Conservation (phyloP, 2,113 vertebrate species). For the Hippocampus barbouri region DNA sequence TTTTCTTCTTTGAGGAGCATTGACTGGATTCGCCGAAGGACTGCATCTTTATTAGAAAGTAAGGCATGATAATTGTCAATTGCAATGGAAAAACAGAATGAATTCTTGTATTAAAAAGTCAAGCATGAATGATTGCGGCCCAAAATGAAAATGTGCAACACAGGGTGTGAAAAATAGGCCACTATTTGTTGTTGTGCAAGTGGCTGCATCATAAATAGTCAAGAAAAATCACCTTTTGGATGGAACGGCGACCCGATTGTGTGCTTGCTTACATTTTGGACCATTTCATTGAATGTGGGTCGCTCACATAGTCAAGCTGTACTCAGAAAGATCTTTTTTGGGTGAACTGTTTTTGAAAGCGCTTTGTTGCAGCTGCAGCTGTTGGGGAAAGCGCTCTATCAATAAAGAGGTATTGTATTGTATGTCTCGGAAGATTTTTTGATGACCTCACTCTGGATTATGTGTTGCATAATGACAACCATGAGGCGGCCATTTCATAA, state of each 20-base stretch:
- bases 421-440: too few species aligned
- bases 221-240: not conserved
- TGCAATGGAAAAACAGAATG: not conserved
- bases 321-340: not conserved
- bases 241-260: not conserved
- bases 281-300: not conserved
- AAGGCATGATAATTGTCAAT: not conserved
- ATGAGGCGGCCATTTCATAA: too few species aligned
- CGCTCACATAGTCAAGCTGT: not conserved
- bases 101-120: not conserved
- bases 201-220: not conserved
- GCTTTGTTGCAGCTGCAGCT: too few species aligned
- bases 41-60: too few species aligned
- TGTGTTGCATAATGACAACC: too few species aligned
- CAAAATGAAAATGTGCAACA: not conserved
- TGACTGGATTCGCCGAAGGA: too few species aligned
- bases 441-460: too few species aligned
- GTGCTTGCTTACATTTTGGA: not conserved
- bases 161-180: not conserved
- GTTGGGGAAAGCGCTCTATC: too few species aligned
- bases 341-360: too few species aligned
- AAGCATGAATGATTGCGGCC: not conserved
- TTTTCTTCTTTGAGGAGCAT: not conserved
- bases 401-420: too few species aligned
- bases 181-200: not conserved